These are phyloP conservation scores for Coremacera marginata DNA, from an alignment of 2,888 invertebrate species.

Conservation along the genomic window DNA sequence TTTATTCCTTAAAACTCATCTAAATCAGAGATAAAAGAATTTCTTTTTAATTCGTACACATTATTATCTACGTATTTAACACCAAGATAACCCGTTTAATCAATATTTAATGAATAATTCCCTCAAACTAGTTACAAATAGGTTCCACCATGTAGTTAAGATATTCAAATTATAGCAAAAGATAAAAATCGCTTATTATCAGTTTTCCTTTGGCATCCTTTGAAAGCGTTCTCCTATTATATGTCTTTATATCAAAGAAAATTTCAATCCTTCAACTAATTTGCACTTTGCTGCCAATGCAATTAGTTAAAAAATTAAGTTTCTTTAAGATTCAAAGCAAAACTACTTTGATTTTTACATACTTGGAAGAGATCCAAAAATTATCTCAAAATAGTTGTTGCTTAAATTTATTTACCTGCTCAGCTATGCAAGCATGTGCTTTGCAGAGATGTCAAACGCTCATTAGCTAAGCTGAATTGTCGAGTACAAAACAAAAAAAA, in stretches of 20 bases:
- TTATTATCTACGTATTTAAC: no score
- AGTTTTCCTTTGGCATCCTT: not conserved
- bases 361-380: conserved; percentile 42
- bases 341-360: conserved; percentile 33
- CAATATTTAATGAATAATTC: no score
- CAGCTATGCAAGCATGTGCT: conserved; percentile 18
- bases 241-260: not conserved
- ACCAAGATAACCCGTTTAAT: not conserved
- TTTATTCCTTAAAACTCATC: no score
- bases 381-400: not conserved
- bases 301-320: conserved; percentile 15
- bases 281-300: conserved; percentile 5
- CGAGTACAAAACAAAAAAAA: not conserved
- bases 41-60: no score
- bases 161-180: no score
- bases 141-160: no score
- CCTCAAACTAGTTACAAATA: no score
- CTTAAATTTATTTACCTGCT: conserved; percentile 46
- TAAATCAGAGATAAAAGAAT: no score
- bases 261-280: not conserved
- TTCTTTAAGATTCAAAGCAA: not conserved
- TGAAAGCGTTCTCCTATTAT: not conserved
- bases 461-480: conserved; percentile 50
- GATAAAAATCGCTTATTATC: no score
- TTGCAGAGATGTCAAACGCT: conserved; percentile 57